Evolutionary conservation across 2,113 vertebrate genomes (phyloP).

Genomic region (Vombatus ursinus): DNA sequence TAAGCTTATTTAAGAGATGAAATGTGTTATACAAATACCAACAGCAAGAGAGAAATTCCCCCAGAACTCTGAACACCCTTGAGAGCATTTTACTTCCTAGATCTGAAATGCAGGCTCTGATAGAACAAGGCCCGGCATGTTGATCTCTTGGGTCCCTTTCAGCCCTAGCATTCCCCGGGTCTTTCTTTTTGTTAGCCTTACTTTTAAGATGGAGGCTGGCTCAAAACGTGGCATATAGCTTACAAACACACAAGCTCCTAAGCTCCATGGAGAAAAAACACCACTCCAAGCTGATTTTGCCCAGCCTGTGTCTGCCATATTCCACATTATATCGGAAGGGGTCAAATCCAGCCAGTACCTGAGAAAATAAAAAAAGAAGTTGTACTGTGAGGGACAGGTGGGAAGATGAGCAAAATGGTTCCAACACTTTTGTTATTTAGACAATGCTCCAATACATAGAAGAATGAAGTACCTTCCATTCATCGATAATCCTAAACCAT

Average conservation of each 20-base stretch:
- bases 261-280: slow-evolving; percentile 86
- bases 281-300: slow-evolving; percentile 89
- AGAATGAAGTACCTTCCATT: slow-evolving; percentile 84
- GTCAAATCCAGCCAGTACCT: slow-evolving; percentile 90
- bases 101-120: slow-evolving; percentile 7
- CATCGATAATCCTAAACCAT: slow-evolving; percentile 84
- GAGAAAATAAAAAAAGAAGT: slow-evolving; percentile 32
- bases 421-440: background rate
- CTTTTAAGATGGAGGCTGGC: slow-evolving; percentile 82
- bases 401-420: slow-evolving; percentile 13
- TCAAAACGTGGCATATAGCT: slow-evolving; percentile 86
- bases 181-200: slow-evolving; percentile 64
- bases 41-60: background rate
- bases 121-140: background rate
- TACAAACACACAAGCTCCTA: slow-evolving; percentile 87
- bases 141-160: background rate
- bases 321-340: slow-evolving; percentile 86
- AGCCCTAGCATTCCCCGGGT: background rate
- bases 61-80: background rate
- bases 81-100: background rate
- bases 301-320: slow-evolving; percentile 89
- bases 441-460: background rate
- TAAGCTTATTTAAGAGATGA: background rate
- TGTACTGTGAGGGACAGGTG: background rate
- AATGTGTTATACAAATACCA: background rate